Conservation (phyloP, 2,888 invertebrate species). For the Drosophila mimetica region DNA sequence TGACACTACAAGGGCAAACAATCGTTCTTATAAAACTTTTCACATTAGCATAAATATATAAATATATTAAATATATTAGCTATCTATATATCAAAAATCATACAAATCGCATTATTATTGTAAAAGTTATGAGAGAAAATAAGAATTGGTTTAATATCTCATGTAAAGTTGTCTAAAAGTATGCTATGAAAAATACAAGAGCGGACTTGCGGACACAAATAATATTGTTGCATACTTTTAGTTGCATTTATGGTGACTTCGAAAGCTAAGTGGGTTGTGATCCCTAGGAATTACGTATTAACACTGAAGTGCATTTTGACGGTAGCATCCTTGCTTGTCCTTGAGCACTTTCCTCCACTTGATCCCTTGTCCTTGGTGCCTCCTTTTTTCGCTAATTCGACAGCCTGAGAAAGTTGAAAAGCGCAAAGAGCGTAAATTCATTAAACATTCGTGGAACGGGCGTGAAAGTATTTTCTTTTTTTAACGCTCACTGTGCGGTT, state of each 20-base stretch:
- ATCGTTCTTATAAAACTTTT: too few relatives aligned
- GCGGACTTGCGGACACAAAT: too few relatives aligned
- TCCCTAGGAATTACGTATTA: background rate
- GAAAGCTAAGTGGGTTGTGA: background rate
- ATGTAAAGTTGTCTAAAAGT: background rate
- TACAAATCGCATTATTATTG: too few relatives aligned
- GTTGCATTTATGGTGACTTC: too few relatives aligned
- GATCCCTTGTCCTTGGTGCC: conserved; percentile 2
- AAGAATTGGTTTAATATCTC: too few relatives aligned
- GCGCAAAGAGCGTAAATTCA: conserved; percentile 75
- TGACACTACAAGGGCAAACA: too few relatives aligned
- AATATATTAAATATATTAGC: too few relatives aligned
- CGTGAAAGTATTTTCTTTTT: conserved; percentile 67
- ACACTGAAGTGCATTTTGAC: conserved; percentile 18
- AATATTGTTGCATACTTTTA: too few relatives aligned
- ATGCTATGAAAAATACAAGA: background rate
- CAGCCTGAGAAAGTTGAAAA: conserved; percentile 60
- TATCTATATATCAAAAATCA: too few relatives aligned
- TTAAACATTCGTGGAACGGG: conserved; percentile 60
- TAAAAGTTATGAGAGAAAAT: too few relatives aligned
- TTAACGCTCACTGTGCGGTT: conserved; percentile 2
- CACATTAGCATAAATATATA: too few relatives aligned
- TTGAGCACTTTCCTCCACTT: conserved; percentile 10
- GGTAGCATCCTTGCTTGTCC: conserved; percentile 15
- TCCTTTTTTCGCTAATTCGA: conserved; percentile 19